Evolutionary conservation across 2,888 invertebrate genomes (phyloP), one percentile per base, ranked within the genome.

Genomic region (Epinotia demarniana): DNA sequence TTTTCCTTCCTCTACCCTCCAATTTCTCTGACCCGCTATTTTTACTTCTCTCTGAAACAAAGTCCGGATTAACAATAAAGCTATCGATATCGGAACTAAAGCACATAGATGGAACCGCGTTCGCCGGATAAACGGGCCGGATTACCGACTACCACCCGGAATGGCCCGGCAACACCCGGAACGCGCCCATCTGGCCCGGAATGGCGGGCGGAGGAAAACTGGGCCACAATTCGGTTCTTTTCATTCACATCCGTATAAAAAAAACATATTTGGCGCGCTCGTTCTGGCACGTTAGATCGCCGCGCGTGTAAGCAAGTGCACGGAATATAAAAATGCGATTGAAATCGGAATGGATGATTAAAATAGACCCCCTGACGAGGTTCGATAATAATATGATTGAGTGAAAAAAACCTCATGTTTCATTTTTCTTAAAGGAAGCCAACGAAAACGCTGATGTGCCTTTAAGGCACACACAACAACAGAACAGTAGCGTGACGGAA

Each of bases 51-150:
- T 19, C 39, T 46, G 58, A 69, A 69, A 74, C 23, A 70, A 58
- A 74, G 68, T 62, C 55, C 61, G 68, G 73, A 57, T 69, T 69
- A 74, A 68, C 57, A 63, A 70, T 69, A 74, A 74, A 64, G 19
- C 74, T 58, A 69, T 58, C 57, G 73, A 27, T 70, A 49, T 74
- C 58, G 43, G 27, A n/a, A 6, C 27, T 27, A 46, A 63, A 74
- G 62, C 57, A 62, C 27, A 16, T 13, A 33, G 69, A 58, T 64
- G 72, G 49, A 16, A 39, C 49, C 55, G 43, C 18, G 23, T 33
- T 57, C 2, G 43, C 3, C 46, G 74, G 74, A 74, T 74, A 74
- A 74, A 46, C 68, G 57, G 11, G 43, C n/a, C 18, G 49, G 74
- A 69, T 74, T 58, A 70, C 57, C 16, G 12, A 19, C 23, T 43